Evolutionary conservation across 2,888 invertebrate species (phyloP).

Genomic region (Athripsodes cinereus): DNA sequence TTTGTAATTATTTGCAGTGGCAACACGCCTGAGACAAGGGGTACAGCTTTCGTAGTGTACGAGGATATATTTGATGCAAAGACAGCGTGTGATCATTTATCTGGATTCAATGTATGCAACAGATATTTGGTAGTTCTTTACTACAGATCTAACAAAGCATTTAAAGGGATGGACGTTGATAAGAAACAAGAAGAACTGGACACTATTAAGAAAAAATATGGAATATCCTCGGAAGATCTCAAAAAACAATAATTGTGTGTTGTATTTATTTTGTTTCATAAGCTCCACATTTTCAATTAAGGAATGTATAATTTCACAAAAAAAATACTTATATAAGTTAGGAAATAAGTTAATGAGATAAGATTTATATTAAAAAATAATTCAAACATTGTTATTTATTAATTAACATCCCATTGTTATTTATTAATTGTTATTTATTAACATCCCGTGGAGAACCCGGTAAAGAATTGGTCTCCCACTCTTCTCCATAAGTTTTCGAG

Average conservation of each 20-base stretch:
- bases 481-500: too few species aligned
- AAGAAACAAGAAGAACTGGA: constrained; percentile 95
- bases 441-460: too few species aligned
- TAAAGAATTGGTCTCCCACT: too few species aligned
- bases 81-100: constrained; percentile 98
- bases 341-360: too few species aligned
- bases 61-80: constrained; percentile 99
- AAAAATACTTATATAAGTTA: too few species aligned
- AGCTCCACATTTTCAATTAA: too few species aligned
- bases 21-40: constrained; percentile 95
- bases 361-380: too few species aligned
- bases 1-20: constrained; percentile 54
- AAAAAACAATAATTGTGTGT: constrained; percentile 11
- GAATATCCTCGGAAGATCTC: constrained; percentile 53
- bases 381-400: too few species aligned
- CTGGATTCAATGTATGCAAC: constrained; percentile 98
- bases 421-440: too few species aligned
- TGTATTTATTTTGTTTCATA: too few species aligned
- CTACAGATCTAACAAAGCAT: constrained; percentile 94
- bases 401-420: too few species aligned
- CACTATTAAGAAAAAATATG: constrained; percentile 92
- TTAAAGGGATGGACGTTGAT: constrained; percentile 90
- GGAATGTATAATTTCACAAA: too few species aligned
- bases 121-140: constrained; percentile 98
- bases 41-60: constrained; percentile 98